Conservation (phyloP, 2,113 vertebrate genomes). For the Lonchura striata region DNA sequence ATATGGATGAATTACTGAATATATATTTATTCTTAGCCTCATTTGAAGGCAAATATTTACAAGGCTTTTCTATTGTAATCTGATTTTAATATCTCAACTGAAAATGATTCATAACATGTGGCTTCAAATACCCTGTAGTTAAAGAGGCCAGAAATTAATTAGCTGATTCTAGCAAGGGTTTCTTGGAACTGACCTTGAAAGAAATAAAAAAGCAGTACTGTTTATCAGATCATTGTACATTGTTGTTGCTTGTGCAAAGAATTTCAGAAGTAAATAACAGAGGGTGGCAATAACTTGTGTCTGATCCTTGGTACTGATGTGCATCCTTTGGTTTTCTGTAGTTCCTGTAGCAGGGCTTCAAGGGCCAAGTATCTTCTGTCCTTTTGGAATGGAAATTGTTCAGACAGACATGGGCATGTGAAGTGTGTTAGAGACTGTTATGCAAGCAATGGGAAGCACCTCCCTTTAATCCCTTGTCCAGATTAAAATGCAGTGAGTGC, state of each 20-base stretch:
- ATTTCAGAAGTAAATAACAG: conserved; percentile 64
- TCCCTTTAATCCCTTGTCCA: conserved; percentile 47
- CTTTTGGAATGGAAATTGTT: background rate
- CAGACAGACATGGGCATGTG: background rate
- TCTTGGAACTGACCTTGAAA: conserved; percentile 78
- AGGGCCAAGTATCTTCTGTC: background rate
- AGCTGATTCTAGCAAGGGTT: conserved; percentile 74
- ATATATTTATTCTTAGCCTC: conserved; percentile 83
- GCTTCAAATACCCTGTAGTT: conserved; percentile 74
- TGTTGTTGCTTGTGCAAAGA: conserved; percentile 65
- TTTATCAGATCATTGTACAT: conserved; percentile 69
- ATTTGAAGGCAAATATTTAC: conserved; percentile 85
- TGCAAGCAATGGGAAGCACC: background rate
- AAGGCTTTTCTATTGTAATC: conserved; percentile 80
- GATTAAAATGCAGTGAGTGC: conserved; percentile 30
- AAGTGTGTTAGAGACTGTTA: background rate
- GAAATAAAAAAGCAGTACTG: background rate
- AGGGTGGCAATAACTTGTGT: background rate
- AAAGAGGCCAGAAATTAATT: conserved; percentile 79
- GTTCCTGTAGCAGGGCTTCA: background rate
- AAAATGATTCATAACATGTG: conserved; percentile 78
- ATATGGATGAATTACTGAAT: conserved; percentile 83
- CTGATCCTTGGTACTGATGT: conserved; percentile 16
- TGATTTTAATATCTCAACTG: conserved; percentile 83
- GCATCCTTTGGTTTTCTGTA: background rate